Conservation (phyloP, 2,797 vertebrate genomes). For the Chelidonichthys spinosus region DNA sequence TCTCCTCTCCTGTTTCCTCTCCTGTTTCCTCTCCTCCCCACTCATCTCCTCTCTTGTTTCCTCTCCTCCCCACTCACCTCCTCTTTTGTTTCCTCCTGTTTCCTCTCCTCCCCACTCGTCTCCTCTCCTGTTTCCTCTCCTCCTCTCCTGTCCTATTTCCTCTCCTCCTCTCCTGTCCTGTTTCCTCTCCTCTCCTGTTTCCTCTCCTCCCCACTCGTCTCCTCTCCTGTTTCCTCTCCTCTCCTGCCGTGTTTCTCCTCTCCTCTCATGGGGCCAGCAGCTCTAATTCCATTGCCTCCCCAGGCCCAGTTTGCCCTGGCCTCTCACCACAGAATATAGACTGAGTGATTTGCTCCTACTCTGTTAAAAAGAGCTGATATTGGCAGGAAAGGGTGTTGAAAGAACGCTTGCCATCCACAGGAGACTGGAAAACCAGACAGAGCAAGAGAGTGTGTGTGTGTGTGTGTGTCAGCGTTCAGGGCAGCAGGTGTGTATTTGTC, state of each 20-base stretch:
- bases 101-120: neutral
- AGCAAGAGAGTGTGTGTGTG: neutral
- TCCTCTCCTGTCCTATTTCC: conserved; percentile 3
- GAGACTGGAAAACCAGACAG: conserved; percentile 51
- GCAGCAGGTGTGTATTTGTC: conserved; percentile 58
- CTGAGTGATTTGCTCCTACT: conserved; percentile 68
- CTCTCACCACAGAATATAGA: conserved; percentile 71
- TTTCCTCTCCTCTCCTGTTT: neutral
- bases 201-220: neutral
- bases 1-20: too few relatives aligned
- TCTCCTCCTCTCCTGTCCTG: neutral
- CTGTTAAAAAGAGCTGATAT: conserved; percentile 72
- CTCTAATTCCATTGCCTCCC: conserved; percentile 49
- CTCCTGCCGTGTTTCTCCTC: neutral
- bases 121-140: conserved; percentile 9
- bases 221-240: conserved; percentile 11
- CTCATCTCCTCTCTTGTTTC: neutral
- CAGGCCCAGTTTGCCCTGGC: conserved; percentile 62
- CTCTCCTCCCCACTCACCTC: too few relatives aligned
- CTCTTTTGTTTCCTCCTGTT: neutral
- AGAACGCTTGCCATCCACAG: conserved; percentile 55
- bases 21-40: neutral
- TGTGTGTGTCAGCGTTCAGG: conserved; percentile 23
- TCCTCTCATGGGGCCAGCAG: conserved; percentile 38
- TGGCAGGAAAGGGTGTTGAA: conserved; percentile 71